Conservation (phyloP, 2,888 invertebrate species). For the Heliothis peltigera region DNA sequence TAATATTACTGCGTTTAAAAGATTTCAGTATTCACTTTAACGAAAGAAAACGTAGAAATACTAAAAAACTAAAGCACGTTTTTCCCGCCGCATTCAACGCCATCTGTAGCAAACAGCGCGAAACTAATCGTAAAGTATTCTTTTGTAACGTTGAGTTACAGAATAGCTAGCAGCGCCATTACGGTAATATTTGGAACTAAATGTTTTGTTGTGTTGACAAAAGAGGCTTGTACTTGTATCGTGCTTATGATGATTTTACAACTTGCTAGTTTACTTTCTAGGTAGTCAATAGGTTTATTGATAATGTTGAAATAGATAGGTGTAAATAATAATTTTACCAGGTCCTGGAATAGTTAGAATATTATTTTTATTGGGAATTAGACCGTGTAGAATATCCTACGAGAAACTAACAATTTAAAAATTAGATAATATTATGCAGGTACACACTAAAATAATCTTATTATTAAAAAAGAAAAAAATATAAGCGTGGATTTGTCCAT, state of each 20-base stretch:
- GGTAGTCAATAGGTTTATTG: not conserved
- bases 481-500: no score
- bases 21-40: not conserved
- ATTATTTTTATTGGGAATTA: no score
- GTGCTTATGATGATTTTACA: not conserved
- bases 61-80: constrained; percentile 3
- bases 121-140: constrained; percentile 43
- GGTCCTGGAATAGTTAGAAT: no score
- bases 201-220: constrained; percentile 59
- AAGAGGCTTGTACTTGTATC: constrained; percentile 57
- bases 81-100: constrained; percentile 18
- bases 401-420: no score
- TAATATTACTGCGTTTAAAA: no score
- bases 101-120: constrained; percentile 50
- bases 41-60: not conserved
- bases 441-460: no score
- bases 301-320: no score
- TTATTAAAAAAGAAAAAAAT: no score
- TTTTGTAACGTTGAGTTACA: constrained; percentile 36
- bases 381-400: no score
- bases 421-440: no score
- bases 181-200: constrained; percentile 46
- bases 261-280: not conserved
- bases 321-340: no score
- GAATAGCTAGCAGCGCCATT: constrained; percentile 43